Evolutionary conservation across 2,888 invertebrate species (phyloP).

Genomic region (Hypena proboscidalis): DNA sequence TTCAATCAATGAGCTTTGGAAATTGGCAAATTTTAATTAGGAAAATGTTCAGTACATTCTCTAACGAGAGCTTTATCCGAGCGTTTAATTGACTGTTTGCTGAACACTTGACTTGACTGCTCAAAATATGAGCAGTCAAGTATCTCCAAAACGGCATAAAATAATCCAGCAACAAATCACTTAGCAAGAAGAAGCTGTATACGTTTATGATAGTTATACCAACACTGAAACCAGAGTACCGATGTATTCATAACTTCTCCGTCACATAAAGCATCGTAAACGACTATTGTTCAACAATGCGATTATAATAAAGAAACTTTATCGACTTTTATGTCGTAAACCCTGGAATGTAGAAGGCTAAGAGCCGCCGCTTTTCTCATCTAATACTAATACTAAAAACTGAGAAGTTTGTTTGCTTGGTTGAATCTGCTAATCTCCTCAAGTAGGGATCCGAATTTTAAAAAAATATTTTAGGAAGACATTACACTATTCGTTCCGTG

Average conservation of each 20-base stretch:
- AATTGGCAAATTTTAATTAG: constrained; percentile 19
- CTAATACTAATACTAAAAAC: neutral
- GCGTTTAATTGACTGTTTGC: neutral
- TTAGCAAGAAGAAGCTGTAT: constrained; percentile 14
- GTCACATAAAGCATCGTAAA: constrained; percentile 61
- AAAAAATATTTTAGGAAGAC: no score
- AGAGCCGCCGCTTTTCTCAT: constrained; percentile 9
- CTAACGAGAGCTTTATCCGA: neutral
- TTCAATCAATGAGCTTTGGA: constrained; percentile 19
- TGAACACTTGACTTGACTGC: neutral
- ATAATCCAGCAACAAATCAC: no score
- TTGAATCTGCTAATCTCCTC: no score
- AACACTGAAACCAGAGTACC: constrained; percentile 56
- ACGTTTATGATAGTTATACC: constrained; percentile 44
- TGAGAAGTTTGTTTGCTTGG: no score
- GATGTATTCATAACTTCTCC: constrained; percentile 68
- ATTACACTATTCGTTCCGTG: no score
- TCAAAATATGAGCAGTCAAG: no score
- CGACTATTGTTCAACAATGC: constrained; percentile 62
- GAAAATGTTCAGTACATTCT: constrained; percentile 12
- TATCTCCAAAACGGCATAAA: no score
- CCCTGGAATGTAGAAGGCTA: constrained; percentile 45
- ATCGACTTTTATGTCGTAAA: constrained; percentile 47
- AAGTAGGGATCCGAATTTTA: no score
- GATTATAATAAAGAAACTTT: constrained; percentile 62